Percentiles rank a stretch among this genome's conserved stretches.
Evolutionary conservation across 2,888 invertebrate genomes (phyloP).

Genomic region (Latrodectus elegans): DNA sequence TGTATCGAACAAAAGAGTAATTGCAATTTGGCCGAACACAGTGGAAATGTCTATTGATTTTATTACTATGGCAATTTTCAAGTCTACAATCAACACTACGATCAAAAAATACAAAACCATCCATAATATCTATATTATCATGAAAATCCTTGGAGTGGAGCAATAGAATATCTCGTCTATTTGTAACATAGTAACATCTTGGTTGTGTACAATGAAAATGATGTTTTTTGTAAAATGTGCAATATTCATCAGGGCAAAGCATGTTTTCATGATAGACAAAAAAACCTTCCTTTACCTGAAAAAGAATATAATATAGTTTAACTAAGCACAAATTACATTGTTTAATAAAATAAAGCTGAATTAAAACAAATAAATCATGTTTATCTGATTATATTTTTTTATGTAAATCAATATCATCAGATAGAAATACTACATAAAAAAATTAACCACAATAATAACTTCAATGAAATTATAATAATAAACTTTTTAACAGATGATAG

Average conservation of each 20-base stretch:
- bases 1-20: constrained; percentile 84
- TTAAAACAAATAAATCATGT: no score
- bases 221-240: constrained; percentile 81
- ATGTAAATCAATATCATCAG: no score
- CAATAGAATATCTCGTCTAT: constrained; percentile 84
- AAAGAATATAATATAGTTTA: neutral
- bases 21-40: constrained; percentile 83
- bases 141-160: constrained; percentile 91
- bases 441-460: no score
- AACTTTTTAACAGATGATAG: no score
- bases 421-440: no score
- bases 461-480: no score
- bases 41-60: constrained; percentile 85
- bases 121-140: constrained; percentile 85
- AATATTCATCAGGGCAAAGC: constrained; percentile 85
- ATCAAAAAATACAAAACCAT: constrained; percentile 90
- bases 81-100: constrained; percentile 83
- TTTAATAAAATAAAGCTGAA: no score
- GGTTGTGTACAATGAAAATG: constrained; percentile 91
- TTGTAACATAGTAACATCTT: constrained; percentile 88
- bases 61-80: constrained; percentile 82
- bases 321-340: no score
- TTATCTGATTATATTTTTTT: no score
- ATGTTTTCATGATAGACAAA: constrained; percentile 74
- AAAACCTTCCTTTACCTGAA: constrained; percentile 74